Evolutionary conservation across 92 coral and sea anemone species (phyloP).

Genomic region (Phenganax marumi): DNA sequence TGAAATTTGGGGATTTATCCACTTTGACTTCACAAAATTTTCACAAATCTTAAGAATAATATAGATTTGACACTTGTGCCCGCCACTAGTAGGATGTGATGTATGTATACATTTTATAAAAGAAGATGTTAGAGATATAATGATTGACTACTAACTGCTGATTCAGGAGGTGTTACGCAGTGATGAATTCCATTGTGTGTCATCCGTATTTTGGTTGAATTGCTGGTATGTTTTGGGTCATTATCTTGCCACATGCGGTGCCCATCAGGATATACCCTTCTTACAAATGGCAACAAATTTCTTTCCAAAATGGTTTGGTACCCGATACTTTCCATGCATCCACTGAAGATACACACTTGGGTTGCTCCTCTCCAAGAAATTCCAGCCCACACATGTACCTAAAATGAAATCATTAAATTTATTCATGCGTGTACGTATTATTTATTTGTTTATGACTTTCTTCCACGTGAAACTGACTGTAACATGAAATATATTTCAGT

Average conservation of each 20-base stretch:
- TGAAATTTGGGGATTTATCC: neutral
- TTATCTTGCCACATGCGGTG: slow-evolving; percentile 44
- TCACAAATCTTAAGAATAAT: neutral
- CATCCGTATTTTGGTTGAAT: neutral
- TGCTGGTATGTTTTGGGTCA: slow-evolving; percentile 29
- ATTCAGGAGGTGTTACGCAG: slow-evolving; percentile 40
- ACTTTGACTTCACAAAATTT: neutral
- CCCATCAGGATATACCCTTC: neutral
- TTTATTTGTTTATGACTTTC: neutral
- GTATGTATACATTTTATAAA: too few species aligned
- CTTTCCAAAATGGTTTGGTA: slow-evolving; percentile 12
- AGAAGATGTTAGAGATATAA: neutral
- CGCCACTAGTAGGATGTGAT: too few species aligned
- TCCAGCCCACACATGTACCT: slow-evolving; percentile 38
- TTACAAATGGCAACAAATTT: slow-evolving; percentile 10
- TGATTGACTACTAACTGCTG: slow-evolving; percentile 7
- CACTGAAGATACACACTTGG: slow-evolving; percentile 9
- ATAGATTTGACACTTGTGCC: neutral
- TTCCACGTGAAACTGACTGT: neutral
- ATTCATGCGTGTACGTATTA: neutral
- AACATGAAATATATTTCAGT: too few species aligned
- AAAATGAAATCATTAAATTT: neutral
- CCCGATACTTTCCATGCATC: slow-evolving; percentile 38
- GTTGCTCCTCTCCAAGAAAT: slow-evolving; percentile 15
- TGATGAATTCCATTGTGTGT: neutral